phyloP scores from a whole-genome alignment of 2,888 invertebrate species.

The Pemphredon lugubris region DNA sequence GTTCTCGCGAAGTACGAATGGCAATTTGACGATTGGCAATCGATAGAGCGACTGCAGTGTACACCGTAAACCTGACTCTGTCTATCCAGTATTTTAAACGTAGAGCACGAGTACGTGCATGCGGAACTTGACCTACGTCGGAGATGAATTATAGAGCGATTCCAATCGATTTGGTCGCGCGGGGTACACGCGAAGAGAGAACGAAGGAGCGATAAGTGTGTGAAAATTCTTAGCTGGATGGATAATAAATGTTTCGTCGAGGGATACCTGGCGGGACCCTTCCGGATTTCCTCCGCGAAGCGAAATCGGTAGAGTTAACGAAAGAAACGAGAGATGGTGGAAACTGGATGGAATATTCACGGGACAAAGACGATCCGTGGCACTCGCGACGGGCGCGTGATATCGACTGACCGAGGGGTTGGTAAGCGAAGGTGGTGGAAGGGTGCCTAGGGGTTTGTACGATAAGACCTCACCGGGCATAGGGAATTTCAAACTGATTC shows the following conservation, averaged over 20 bases:
- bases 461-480: constrained; percentile 52
- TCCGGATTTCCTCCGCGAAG: not conserved
- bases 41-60: constrained; percentile 21
- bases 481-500: constrained; percentile 55
- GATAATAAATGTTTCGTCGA: no score
- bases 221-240: no score
- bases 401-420: constrained; percentile 77
- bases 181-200: constrained; percentile 5
- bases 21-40: constrained; percentile 29
- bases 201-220: no score
- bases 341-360: not conserved
- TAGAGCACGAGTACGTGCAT: constrained; percentile 18
- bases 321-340: not conserved
- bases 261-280: not conserved
- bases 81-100: constrained; percentile 5
- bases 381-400: constrained; percentile 64
- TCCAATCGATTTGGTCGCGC: constrained; percentile 46
- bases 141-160: constrained; percentile 60
- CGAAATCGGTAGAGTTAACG: no score
- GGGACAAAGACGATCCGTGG: constrained; percentile 11
- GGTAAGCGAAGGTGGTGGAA: constrained; percentile 50
- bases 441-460: constrained; percentile 39
- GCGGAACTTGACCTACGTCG: constrained; percentile 61
- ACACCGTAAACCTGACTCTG: constrained; percentile 37
- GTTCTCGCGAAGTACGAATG: no score